Evolutionary conservation across 2,797 vertebrate genomes (phyloP).

Genomic region (Salarias fasciatus): DNA sequence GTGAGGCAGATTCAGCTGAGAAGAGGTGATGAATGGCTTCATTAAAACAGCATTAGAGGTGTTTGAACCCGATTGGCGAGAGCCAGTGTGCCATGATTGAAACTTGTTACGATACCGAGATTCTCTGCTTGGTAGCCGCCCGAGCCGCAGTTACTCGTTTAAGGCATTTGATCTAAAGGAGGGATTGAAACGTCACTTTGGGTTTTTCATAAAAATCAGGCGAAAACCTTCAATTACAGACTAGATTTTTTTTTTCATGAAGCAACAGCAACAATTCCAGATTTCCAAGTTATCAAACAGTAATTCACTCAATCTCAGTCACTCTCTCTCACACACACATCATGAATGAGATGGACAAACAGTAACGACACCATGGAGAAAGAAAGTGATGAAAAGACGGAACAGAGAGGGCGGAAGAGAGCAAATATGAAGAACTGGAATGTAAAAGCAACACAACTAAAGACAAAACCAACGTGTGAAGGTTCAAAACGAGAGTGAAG

Average conservation of each 20-base stretch:
- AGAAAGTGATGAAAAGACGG: constrained; percentile 28
- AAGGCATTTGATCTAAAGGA: constrained; percentile 19
- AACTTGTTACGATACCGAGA: constrained; percentile 45
- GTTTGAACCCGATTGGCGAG: constrained; percentile 68
- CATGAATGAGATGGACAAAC: constrained; percentile 43
- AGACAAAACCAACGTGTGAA: constrained; percentile 12
- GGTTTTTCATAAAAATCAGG: constrained; percentile 13
- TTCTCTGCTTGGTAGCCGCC: constrained; percentile 27
- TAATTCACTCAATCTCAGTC: background rate
- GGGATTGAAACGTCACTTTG: constrained; percentile 10
- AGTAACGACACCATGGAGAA: constrained; percentile 39
- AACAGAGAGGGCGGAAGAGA: constrained; percentile 27
- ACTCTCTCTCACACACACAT: constrained; percentile 6
- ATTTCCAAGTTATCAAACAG: constrained; percentile 30
- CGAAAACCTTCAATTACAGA: constrained; percentile 15
- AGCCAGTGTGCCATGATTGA: constrained; percentile 47
- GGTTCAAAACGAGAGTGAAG: constrained; percentile 39
- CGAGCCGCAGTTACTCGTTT: constrained; percentile 19
- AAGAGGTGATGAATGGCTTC: constrained; percentile 84
- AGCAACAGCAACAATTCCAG: constrained; percentile 20
- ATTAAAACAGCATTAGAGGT: constrained; percentile 87
- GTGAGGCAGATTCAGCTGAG: constrained; percentile 69
- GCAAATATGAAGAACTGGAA: constrained; percentile 19
- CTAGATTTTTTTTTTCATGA: constrained; percentile 26
- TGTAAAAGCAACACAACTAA: constrained; percentile 11